Base-by-base conservation (phyloP, 2,113 vertebrate species). In the Glareola pratincola region DNA sequence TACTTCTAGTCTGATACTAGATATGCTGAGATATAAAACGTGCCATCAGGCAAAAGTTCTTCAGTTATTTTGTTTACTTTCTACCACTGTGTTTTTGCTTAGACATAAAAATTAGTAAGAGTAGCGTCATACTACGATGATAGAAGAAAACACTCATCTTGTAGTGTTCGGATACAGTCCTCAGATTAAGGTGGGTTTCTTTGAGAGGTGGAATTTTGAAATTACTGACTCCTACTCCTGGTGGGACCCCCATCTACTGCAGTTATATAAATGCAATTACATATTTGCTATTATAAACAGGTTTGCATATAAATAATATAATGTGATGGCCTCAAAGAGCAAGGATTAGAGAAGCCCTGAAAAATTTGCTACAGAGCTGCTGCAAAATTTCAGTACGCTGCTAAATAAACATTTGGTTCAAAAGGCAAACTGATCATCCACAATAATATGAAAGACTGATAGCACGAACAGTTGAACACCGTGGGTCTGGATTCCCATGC, bases 131-230 rank as follows among this genome's bases (percentile, higher is more conserved):
- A 36, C 24, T 57, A 51, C 2, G 4, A 10, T 41, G 43, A 39
- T 4, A 34, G 57, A 63, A 76, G 56, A 47, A 64, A 76, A 51
- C 22, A 30, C 9, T 39, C 15, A 11, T 24, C 21, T 73, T 73
- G 14, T 15, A 43, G 32, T 11, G 3, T 30, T 7, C 4, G 0
- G 23, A 43, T 34, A 26, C 1, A 3, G 15, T 36, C 12, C 22
- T 62, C 32, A 50, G 20, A 43, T 48, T 48, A 43, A 43, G 30
- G 10, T n/a, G 24, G 5, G 13, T 50, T 57, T 75, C 60, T 75
- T 36, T 37, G 21, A 32, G 32, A 90, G 36, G 23, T 39, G 32
- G 27, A 69, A 75, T 43, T 56, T n/a, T 48, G 66, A 67, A 43
- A 43, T 48, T 39, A 39, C 2, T 5, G 10, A 43, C 27, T 67